phyloP scores from a whole-genome alignment of 1,140 invertebrate genomes.

The Ceratina japonica region DNA sequence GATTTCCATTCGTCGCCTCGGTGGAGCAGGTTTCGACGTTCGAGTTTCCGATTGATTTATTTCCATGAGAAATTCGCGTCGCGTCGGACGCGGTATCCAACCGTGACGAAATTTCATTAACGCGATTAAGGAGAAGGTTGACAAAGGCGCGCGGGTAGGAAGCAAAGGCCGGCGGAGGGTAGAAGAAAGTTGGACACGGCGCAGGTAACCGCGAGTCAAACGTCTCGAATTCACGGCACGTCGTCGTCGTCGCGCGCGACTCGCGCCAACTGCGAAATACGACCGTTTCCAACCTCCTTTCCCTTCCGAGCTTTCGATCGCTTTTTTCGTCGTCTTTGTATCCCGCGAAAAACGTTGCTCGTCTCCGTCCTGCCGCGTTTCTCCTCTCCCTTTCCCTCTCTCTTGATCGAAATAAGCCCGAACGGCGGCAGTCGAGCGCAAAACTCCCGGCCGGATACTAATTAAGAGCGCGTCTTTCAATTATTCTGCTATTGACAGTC shows the following conservation, averaged over 20 bases:
- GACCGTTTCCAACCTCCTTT: conserved; percentile 1
- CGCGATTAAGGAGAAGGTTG: conserved; percentile 23
- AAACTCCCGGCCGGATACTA: conserved; percentile 49
- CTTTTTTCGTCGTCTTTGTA: neutral
- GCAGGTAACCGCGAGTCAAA: conserved; percentile 34
- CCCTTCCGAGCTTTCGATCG: neutral
- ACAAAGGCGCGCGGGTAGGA: too few species aligned
- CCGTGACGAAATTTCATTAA: conserved; percentile 30
- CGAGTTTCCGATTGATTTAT: neutral
- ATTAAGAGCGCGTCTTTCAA: conserved; percentile 64
- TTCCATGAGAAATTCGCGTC: neutral
- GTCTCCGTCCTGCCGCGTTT: neutral
- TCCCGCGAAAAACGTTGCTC: neutral
- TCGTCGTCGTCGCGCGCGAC: conserved; percentile 19
- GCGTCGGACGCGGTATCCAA: conserved; percentile 19
- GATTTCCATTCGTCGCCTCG: too few species aligned
- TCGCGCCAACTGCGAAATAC: conserved; percentile 44
- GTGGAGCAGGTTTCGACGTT: too few species aligned
- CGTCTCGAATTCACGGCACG: conserved; percentile 37
- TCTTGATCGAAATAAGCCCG: conserved; percentile 46
- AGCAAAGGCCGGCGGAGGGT: too few species aligned
- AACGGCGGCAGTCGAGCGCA: conserved; percentile 15
- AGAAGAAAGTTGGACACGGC: conserved; percentile 20
- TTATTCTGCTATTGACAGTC: conserved; percentile 67
- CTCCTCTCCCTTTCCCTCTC: neutral